Evolutionary conservation across 1,140 invertebrate genomes (phyloP).

Genomic region (Lepidurus couesii): DNA sequence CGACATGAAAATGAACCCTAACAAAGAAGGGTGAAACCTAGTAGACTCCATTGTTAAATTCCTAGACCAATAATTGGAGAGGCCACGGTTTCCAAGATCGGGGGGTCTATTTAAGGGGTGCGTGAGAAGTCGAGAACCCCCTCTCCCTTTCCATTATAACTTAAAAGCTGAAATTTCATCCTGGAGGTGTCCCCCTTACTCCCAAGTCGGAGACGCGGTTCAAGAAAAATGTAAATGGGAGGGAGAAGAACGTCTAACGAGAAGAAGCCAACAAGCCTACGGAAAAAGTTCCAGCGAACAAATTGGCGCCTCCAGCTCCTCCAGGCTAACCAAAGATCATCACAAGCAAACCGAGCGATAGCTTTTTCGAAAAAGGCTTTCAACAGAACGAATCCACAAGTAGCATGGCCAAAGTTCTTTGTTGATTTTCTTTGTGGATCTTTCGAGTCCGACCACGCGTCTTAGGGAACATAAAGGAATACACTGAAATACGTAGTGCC

Average conservation of each 20-base stretch:
- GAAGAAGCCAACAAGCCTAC: not conserved
- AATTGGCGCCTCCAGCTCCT: not conserved
- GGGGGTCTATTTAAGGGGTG: not conserved
- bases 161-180: conserved; percentile 19
- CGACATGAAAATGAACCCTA: conserved; percentile 1
- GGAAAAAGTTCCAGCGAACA: not conserved
- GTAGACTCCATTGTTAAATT: not conserved
- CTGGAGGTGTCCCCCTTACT: not conserved
- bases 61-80: not conserved
- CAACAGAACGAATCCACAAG: not conserved
- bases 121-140: not conserved
- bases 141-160: not conserved
- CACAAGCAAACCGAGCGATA: not conserved
- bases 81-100: not conserved
- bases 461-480: not conserved
- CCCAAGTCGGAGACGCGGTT: not conserved
- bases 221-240: conserved; percentile 9
- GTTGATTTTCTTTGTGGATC: not conserved
- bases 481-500: not conserved
- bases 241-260: not conserved
- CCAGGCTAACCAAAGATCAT: not conserved
- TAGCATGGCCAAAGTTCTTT: not conserved
- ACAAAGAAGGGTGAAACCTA: conserved; percentile 22
- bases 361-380: not conserved
- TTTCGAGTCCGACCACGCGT: not conserved